Evolutionary conservation across 2,113 vertebrate species (phyloP).

Genomic region (Bubo scandiacus): DNA sequence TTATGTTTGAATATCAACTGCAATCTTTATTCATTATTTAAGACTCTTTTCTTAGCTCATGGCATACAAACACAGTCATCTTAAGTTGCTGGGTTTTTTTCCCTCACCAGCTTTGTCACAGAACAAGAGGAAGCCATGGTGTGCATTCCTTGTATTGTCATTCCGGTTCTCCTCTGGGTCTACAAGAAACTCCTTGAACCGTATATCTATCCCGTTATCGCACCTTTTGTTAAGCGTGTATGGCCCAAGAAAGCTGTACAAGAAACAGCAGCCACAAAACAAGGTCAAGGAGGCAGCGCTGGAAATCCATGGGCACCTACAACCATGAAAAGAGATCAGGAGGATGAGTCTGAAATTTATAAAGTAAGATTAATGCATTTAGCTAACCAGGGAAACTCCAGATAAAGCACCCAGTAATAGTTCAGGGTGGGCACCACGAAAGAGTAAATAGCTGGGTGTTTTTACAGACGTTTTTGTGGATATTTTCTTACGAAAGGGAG

Average conservation of each 20-base stretch:
- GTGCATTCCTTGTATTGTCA: constrained; percentile 97
- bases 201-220: constrained; percentile 86
- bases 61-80: fast-evolving
- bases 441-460: background rate
- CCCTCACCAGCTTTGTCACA: background rate
- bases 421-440: background rate
- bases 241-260: constrained; percentile 81
- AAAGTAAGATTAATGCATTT: constrained; percentile 65
- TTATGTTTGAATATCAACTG: background rate
- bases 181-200: constrained; percentile 98
- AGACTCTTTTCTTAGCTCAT: background rate
- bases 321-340: fast-evolving
- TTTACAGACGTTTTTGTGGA: fast-evolving
- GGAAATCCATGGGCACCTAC: background rate
- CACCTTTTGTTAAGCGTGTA: constrained; percentile 82
- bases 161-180: constrained; percentile 93
- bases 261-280: constrained; percentile 32
- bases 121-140: constrained; percentile 78
- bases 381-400: background rate
- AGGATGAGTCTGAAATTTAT: background rate
- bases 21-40: background rate
- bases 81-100: background rate
- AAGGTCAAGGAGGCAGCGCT: constrained; percentile 23
- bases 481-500: background rate
- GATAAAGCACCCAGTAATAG: fast-evolving